Conservation (phyloP, 2,113 vertebrate genomes). For the Odocoileus hemionus region DNA sequence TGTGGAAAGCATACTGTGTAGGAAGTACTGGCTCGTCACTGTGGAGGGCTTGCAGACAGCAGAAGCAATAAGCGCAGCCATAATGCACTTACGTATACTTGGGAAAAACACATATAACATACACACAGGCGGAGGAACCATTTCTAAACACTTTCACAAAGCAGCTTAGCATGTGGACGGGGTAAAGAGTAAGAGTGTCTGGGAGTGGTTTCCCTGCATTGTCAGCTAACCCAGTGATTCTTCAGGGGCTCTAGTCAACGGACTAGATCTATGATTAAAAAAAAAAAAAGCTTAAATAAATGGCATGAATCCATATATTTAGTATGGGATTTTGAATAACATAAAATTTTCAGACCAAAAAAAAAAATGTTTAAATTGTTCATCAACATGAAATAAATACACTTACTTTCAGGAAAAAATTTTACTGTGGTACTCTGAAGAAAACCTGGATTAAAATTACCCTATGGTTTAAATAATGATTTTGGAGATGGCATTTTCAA, state of each 20-base stretch:
- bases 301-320: background rate
- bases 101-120: background rate
- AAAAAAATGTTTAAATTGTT: background rate
- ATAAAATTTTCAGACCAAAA: background rate
- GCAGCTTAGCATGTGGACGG: background rate
- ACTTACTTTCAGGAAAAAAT: background rate
- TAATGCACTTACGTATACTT: background rate
- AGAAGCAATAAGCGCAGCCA: background rate
- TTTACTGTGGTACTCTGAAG: background rate
- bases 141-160: background rate
- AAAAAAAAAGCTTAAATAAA: background rate
- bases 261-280: background rate
- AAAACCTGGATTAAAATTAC: constrained; percentile 9
- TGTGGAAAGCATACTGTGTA: background rate
- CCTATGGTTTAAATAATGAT: background rate
- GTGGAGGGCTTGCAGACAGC: background rate
- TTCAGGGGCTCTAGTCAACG: background rate
- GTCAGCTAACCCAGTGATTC: background rate
- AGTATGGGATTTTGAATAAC: constrained; percentile 4
- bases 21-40: background rate
- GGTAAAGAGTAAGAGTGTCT: background rate
- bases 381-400: background rate
- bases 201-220: background rate
- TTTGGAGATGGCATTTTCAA: background rate
- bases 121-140: background rate